Evolutionary conservation across 2,797 vertebrate genomes (phyloP).

Genomic region (Eulemur rubriventer): DNA sequence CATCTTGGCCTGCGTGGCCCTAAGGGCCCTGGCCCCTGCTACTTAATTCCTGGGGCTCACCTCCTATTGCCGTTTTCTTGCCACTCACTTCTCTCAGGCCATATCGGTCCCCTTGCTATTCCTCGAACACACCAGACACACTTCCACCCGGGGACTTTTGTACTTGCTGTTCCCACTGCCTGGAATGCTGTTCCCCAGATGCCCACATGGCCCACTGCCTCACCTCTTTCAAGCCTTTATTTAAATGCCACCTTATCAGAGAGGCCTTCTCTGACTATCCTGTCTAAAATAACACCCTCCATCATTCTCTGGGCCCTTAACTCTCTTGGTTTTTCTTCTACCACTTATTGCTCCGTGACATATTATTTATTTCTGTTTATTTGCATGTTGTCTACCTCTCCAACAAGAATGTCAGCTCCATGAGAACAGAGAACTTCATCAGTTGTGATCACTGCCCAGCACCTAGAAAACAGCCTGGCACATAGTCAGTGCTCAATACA

Average conservation of each 20-base stretch:
- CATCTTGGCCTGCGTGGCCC: neutral
- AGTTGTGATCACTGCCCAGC: neutral
- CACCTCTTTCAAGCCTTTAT: neutral
- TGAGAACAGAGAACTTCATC: neutral
- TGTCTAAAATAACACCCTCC: neutral
- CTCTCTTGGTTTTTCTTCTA: neutral
- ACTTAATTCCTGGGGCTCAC: neutral
- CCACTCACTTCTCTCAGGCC: neutral
- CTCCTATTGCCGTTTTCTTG: neutral
- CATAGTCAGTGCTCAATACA: neutral
- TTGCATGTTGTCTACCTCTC: neutral
- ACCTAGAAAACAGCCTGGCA: slow-evolving; percentile 12
- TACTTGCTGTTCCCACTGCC: neutral
- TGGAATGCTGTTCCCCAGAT: neutral
- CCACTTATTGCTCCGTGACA: neutral
- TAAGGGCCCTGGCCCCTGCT: neutral
- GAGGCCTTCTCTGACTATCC: neutral
- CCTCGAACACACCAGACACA: neutral
- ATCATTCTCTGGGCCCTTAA: neutral
- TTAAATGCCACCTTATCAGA: neutral
- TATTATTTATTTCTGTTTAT: neutral
- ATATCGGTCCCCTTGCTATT: neutral
- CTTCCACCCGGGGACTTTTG: neutral
- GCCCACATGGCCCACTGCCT: neutral
- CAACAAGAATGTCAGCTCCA: neutral